phyloP scores from a whole-genome alignment of 2,797 vertebrate genomes.

The Loris lydekkerianus region DNA sequence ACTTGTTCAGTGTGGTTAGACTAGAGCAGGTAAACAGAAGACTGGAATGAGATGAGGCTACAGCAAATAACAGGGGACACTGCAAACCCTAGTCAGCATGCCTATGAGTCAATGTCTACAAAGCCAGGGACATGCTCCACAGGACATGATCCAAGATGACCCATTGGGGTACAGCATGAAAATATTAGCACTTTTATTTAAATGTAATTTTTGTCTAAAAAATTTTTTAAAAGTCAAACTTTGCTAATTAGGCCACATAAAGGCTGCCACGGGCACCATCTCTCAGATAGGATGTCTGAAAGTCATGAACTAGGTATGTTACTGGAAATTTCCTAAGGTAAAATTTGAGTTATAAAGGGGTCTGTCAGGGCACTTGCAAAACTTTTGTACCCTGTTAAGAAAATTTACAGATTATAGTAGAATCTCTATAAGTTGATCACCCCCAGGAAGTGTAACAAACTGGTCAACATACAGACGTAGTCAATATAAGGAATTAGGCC shows the following conservation, averaged over 20 bases:
- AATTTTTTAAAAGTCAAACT: not conserved
- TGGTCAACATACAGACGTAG: no score
- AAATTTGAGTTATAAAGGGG: not conserved
- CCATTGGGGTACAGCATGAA: not conserved
- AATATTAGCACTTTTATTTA: not conserved
- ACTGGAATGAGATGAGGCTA: not conserved
- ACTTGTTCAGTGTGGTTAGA: not conserved
- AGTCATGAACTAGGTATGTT: not conserved
- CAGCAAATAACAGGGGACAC: not conserved
- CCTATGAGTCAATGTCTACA: not conserved
- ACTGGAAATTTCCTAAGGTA: not conserved
- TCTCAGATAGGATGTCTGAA: conserved; percentile 29
- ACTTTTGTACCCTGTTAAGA: not conserved
- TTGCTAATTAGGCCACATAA: conserved; percentile 28
- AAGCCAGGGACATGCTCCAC: not conserved
- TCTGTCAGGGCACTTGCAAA: not conserved
- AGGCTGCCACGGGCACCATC: not conserved
- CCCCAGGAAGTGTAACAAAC: no score
- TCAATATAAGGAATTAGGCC: no score
- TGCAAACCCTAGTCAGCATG: not conserved
- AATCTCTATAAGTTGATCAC: no score
- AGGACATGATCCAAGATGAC: not conserved
- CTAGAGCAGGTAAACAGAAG: not conserved
- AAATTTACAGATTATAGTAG: conserved; percentile 1
- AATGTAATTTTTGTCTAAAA: conserved; percentile 26